Evolutionary conservation across 2,113 vertebrate species (phyloP), one percentile per base, ranked within the genome.

Genomic region (Actinemys pallida): DNA sequence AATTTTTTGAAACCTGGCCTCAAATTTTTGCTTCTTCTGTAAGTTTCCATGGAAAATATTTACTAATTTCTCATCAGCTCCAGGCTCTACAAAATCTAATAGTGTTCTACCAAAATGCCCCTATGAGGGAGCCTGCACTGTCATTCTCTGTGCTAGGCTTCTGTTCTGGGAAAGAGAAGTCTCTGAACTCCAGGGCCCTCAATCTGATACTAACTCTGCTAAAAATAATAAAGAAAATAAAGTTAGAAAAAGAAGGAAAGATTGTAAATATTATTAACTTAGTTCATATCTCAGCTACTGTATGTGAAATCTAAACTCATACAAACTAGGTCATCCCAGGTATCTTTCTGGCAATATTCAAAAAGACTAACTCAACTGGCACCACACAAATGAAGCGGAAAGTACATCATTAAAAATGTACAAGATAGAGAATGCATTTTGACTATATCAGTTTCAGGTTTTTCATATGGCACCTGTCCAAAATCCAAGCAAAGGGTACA

Each of bases 371-470:
- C 62, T 95, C 89, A 86, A 56, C 83, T 87, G 90, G 88, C 90
- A 96, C 53, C 24, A 0, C 75, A 14, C 12, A 39, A 57, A 2
- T 93, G 91, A 92, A 91, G 56, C 81, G 87, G 93, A 75, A 83
- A 91, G 92, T 88, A 65, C 31, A 92, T 39, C 83, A 87, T 93
- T 92, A 87, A 96, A 93, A 95, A 96, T 89, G 92, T 39, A 93
- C 22, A 80, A 88, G 78, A 5, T 87, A 82, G 90, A 84, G 80
- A 82, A 81, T 9, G 62, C 10, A 45, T 89, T 92, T 91, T 88
- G 76, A 52, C 86, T 0, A 0, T 93, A 90, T 94, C 87, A 20
- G 59, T 96, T 96, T 93, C 92, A 49, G 42, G 89, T 90, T 90
- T 89, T 93, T 56, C 1, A 79, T 47, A 80, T 93, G 96, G 86